Percentiles rank a stretch among this genome's conserved stretches.
Evolutionary conservation across 2,888 invertebrate genomes (phyloP).

Genomic region (Tolmerus cingulatus): DNA sequence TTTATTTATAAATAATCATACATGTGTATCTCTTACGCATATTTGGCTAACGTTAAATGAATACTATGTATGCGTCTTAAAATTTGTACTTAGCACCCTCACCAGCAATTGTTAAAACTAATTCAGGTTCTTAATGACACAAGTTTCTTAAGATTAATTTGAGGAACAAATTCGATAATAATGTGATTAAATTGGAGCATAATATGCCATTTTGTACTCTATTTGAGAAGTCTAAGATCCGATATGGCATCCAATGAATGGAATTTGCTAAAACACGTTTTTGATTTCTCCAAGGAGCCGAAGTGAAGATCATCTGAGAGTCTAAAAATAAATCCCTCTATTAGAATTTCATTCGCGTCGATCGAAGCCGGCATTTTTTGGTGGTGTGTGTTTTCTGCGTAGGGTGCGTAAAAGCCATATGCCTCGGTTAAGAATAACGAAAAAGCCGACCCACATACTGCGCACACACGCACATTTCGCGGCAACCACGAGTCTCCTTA

Average conservation of each 20-base stretch:
- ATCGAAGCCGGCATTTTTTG: background rate
- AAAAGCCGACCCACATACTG: conserved; percentile 6
- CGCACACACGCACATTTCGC: background rate
- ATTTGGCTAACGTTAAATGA: too few relatives aligned
- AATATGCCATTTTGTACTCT: background rate
- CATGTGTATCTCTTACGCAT: too few relatives aligned
- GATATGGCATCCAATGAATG: background rate
- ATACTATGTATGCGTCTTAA: too few relatives aligned
- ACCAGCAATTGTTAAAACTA: background rate
- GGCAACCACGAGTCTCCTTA: background rate
- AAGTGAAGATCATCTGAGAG: background rate
- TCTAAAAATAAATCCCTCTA: conserved; percentile 14
- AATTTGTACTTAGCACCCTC: too few relatives aligned
- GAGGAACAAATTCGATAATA: background rate
- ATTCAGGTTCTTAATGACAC: too few relatives aligned
- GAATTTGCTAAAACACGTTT: background rate
- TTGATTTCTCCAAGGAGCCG: background rate
- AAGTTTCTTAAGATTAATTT: background rate
- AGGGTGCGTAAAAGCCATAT: background rate
- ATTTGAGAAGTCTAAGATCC: background rate
- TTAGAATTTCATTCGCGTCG: background rate
- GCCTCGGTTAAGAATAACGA: background rate
- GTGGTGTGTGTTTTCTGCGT: background rate
- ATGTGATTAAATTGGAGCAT: background rate
- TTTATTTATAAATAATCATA: too few relatives aligned